Base-by-base conservation (phyloP, 2,888 invertebrate genomes). In the Megaustenia siamemsis region DNA sequence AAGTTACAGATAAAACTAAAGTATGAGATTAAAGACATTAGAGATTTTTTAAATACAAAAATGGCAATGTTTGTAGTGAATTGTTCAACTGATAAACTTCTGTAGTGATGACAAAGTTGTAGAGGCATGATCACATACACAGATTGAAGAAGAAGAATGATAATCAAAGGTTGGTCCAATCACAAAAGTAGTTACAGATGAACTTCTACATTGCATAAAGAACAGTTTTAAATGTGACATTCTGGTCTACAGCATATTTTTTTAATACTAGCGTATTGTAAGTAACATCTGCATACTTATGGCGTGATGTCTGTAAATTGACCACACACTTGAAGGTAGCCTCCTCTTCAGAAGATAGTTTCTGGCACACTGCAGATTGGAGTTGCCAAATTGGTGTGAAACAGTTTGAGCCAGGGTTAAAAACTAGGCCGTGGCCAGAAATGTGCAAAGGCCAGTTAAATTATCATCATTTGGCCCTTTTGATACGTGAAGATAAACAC, bases 391-490 rank as follows among this genome's bases (percentile, higher is more conserved):
- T 8, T 12, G 28, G 24, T n/a, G 80, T 69, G 53, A 0, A 15
- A 5, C 45, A 1, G 32, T 35, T 28, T 1, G 80, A 69, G 18
- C 15, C 24, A 10, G 4, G 1, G 53, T 80, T 69, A 32, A 15
- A 80, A 38, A 80, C 53, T 10, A 24, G 15, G 3, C 80, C 80
- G 1, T 0, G 15, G 1, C 80, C 69, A 45, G 63, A 45, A 18
- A 80, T n/a, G 24, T n/a, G 1, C 5, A 80, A 10, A 8, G 80
- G 80, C 80, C 80, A 80, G 3, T 38, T 68, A 43, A 32, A 15
- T 12, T 43, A 6, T 53, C 45, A 24, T 53, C 66, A 24, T 45
- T 15, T 5, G 10, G 8, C 3, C 53, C 49, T n/a, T 12, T 53
- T 1, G 38, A 38, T 6, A 69, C 56, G 8, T 32, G 53, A 2